A percentile compares a stretch with the other conserved stretches of the same genome.
Conservation (phyloP, 2,113 vertebrate genomes). For the Serinus canaria region DNA sequence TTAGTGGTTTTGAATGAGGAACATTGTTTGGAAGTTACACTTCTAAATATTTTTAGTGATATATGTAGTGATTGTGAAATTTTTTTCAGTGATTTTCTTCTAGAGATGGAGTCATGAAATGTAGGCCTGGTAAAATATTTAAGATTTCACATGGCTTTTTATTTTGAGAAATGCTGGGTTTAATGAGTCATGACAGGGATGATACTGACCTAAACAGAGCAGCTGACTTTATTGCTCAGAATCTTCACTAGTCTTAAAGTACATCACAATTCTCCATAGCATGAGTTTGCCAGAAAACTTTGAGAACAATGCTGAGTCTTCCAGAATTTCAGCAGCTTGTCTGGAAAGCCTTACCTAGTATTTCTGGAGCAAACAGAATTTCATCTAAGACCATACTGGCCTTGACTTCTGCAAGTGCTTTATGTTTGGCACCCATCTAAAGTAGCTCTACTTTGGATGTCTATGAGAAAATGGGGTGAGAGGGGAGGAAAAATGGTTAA, state of each 20-base stretch:
- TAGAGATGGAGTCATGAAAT: background rate
- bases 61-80: fast-evolving
- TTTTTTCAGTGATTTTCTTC: background rate
- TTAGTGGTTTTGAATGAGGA: background rate
- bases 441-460: background rate
- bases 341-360: background rate
- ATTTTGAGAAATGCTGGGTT: background rate
- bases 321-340: background rate
- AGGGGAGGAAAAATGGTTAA: background rate
- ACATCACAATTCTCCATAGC: background rate
- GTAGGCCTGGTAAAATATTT: background rate
- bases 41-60: background rate
- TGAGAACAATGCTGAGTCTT: background rate
- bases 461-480: background rate
- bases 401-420: background rate
- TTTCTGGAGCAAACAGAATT: background rate
- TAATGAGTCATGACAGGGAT: background rate
- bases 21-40: background rate
- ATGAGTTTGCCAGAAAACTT: background rate
- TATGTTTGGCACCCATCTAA: background rate
- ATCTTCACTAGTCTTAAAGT: background rate
- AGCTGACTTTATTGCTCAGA: background rate
- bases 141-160: background rate
- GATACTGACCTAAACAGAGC: background rate
- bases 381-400: background rate